Percentiles rank a stretch among this genome's conserved stretches.
These are phyloP conservation scores for cat (Felis catus) DNA, from an alignment of 2,113 vertebrate species.

Conservation along the genomic window DNA sequence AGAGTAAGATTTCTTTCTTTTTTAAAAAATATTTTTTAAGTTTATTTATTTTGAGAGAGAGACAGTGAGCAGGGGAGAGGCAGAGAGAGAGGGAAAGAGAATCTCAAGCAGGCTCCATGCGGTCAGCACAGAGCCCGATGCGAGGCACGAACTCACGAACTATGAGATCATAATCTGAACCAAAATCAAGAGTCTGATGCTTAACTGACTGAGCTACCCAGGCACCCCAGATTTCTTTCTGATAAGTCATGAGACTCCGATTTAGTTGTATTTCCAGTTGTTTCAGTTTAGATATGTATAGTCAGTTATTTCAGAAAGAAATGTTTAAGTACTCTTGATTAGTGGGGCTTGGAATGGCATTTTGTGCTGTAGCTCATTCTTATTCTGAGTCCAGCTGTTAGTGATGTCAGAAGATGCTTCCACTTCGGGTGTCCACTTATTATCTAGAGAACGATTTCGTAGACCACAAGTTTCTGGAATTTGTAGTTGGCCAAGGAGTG, in stretches of 20 bases:
- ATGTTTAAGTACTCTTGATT: conserved; percentile 19
- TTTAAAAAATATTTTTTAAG: too few relatives aligned
- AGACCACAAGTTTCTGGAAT: conserved; percentile 2
- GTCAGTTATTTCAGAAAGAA: conserved; percentile 26
- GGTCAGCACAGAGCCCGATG: too few relatives aligned
- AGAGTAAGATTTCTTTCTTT: conserved; percentile 56
- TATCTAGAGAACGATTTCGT: conserved; percentile 39
- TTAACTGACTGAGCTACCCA: too few relatives aligned
- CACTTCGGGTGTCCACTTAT: background rate
- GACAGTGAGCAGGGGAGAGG: too few relatives aligned
- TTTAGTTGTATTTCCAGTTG: conserved; percentile 57
- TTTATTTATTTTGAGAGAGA: too few relatives aligned
- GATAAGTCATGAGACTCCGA: background rate
- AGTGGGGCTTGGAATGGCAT: background rate
- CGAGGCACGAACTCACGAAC: too few relatives aligned
- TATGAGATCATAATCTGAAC: too few relatives aligned
- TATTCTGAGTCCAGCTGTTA: background rate
- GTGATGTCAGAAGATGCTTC: conserved; percentile 32
- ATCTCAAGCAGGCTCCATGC: too few relatives aligned
- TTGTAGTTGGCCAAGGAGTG: conserved; percentile 18
- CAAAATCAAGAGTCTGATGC: too few relatives aligned
- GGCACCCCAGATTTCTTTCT: conserved; percentile 43
- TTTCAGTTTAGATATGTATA: conserved; percentile 47
- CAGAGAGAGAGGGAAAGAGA: too few relatives aligned
- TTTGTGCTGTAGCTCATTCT: background rate